phyloP scores from a whole-genome alignment of 1,140 invertebrate species.

The Drosophila suzukii region DNA sequence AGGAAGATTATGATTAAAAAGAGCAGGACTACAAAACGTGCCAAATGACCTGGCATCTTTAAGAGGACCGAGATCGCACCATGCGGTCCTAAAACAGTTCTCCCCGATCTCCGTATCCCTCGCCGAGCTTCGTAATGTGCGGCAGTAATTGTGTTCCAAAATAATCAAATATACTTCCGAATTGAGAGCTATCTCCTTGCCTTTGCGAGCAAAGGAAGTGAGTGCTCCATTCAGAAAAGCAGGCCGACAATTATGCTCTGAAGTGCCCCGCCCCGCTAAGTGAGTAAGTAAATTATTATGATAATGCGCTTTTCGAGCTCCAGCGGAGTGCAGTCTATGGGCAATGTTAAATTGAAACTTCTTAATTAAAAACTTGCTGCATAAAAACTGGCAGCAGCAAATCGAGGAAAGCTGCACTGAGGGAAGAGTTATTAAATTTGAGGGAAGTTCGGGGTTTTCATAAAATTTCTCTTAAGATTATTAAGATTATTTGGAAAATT shows the following conservation, averaged over 20 bases:
- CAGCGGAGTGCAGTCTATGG: constrained; percentile 40
- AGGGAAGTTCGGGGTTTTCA: too few species aligned
- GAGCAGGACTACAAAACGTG: constrained; percentile 10
- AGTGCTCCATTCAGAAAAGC: neutral
- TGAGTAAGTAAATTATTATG: constrained; percentile 78
- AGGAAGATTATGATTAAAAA: neutral
- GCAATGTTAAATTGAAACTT: constrained; percentile 71
- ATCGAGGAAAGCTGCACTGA: constrained; percentile 19
- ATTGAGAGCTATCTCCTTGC: constrained; percentile 30
- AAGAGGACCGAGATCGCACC: neutral
- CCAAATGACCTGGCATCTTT: constrained; percentile 10
- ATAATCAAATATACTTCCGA: constrained; percentile 1
- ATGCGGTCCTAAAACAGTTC: neutral
- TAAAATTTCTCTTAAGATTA: too few species aligned
- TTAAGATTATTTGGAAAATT: neutral
- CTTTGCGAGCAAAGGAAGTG: neutral
- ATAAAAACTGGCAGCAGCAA: constrained; percentile 46
- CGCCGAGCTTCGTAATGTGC: neutral
- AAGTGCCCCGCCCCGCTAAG: constrained; percentile 36
- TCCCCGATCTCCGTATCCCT: neutral
- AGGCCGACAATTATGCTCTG: constrained; percentile 8
- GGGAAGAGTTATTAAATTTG: neutral
- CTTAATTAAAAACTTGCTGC: constrained; percentile 79
- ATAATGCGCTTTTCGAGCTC: constrained; percentile 43
- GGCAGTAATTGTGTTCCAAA: constrained; percentile 8